phyloP scores from a whole-genome alignment of 1,140 invertebrate species.

The Panulirus ornatus region DNA sequence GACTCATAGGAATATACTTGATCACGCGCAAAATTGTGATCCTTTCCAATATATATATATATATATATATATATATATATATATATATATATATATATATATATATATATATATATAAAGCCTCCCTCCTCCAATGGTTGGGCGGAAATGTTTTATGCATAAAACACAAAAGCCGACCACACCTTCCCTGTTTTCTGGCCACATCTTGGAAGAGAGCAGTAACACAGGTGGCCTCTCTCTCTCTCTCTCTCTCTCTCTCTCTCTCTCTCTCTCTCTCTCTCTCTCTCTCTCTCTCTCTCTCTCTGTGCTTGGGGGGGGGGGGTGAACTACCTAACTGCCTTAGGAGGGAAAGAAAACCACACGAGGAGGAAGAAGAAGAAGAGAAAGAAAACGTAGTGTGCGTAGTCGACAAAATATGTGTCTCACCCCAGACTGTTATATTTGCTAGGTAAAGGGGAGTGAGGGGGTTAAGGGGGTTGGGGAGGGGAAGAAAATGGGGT shows the following conservation, averaged over 20 bases:
- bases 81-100: constrained; percentile 4
- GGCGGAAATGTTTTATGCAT: no score
- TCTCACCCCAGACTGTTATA: background rate
- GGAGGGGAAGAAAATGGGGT: no score
- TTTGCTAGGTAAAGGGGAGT: background rate
- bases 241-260: background rate
- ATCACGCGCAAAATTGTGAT: no score
- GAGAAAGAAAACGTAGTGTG: background rate
- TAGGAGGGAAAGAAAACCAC: background rate
- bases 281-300: background rate
- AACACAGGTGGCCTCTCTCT: background rate
- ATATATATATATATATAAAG: background rate
- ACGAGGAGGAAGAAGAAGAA: background rate
- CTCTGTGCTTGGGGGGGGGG: background rate
- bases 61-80: constrained; percentile 14
- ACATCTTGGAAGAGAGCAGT: background rate
- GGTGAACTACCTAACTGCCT: no score
- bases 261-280: constrained; percentile 7
- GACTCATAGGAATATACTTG: no score
- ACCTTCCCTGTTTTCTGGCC: no score
- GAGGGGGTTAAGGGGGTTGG: background rate
- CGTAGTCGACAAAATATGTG: background rate
- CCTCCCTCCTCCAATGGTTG: background rate
- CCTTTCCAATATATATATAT: no score
- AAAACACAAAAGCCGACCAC: no score